A percentile compares a stretch with the other conserved stretches of the same genome.
These are phyloP conservation scores for Drosophila gunungcola DNA, from an alignment of 1,140 invertebrate genomes.

Conservation along the genomic window DNA sequence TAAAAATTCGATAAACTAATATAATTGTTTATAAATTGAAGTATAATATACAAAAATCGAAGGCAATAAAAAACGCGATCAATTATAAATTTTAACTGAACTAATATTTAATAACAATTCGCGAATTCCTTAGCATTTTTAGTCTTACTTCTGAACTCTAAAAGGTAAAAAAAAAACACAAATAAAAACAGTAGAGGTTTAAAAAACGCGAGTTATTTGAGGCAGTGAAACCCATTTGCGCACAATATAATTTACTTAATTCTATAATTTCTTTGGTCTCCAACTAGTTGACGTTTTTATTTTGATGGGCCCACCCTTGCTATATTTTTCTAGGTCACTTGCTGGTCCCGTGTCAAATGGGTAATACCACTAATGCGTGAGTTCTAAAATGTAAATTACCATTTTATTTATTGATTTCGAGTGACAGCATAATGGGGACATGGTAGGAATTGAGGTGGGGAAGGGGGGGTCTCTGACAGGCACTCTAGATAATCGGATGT, in stretches of 20 bases:
- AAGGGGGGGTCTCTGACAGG: slow-evolving; percentile 22
- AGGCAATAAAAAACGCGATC: no score
- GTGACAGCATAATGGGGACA: slow-evolving; percentile 8
- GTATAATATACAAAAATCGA: no score
- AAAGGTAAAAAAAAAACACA: no score
- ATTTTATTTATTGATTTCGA: slow-evolving; percentile 63
- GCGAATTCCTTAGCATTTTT: no score
- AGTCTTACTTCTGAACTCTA: no score
- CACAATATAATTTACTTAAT: not conserved
- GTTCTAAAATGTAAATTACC: slow-evolving; percentile 62
- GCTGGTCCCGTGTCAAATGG: not conserved
- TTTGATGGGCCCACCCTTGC: no score
- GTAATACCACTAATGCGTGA: slow-evolving; percentile 15
- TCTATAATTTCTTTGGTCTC: not conserved
- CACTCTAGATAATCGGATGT: slow-evolving; percentile 54
- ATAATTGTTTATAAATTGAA: not conserved
- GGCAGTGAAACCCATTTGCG: no score
- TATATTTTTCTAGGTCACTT: slow-evolving; percentile 10
- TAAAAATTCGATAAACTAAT: not conserved
- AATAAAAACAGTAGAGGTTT: no score
- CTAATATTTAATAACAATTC: no score
- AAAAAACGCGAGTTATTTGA: no score
- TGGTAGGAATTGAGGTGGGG: not conserved
- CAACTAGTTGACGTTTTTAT: no score
- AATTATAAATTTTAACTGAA: no score